Evolutionary conservation across 2,888 invertebrate genomes (phyloP), one percentile per base, ranked within the genome.

Genomic region (Dynastes hyllus): DNA sequence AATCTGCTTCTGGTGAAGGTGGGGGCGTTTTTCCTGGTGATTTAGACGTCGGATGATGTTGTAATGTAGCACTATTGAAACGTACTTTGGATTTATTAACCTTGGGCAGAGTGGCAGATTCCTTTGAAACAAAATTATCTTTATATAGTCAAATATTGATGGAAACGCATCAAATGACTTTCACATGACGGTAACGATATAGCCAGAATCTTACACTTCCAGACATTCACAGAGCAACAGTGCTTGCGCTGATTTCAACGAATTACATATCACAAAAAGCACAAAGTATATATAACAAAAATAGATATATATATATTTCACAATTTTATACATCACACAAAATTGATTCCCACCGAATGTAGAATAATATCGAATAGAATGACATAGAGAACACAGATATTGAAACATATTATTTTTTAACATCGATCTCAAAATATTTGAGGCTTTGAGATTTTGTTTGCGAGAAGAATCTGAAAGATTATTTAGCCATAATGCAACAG

Each of bases 61-160:
- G 84, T 75, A 84, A 80, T 73, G 84, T 84, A 55, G 83, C 84
- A 45, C 83, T 82, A 40, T 84, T 83, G 77, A 84, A 84, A 73
- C 85, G 83, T 32, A 81, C 75, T 63, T 80, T 84, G 80, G 83
- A 83, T 82, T 85, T 85, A 40, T 84, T 85, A 45, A 83, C 75
- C 84, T 86, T 87, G 61, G 88, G 87, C 82, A 88, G 83, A 76
- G 87, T 87, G 78, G 87, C 85, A 76, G 85, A 85, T 58, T 77
- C 84, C 84, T 82, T 80, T 82, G 84, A 84, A 83, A 78, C 81
- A 71, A 80, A 73, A 53, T 51, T 66, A 37, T 73, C 45, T 11
- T 8, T 11, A 8, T 45, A 11, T 22, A 45, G 29, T 58, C 9
- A 50, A 8, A 45, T 45, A 45, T 58, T n/a, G 4, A 71, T 32